Evolutionary conservation across 2,797 vertebrate species (phyloP), one percentile per base, ranked within the genome.

Genomic region (Sebastes iracundus): DNA sequence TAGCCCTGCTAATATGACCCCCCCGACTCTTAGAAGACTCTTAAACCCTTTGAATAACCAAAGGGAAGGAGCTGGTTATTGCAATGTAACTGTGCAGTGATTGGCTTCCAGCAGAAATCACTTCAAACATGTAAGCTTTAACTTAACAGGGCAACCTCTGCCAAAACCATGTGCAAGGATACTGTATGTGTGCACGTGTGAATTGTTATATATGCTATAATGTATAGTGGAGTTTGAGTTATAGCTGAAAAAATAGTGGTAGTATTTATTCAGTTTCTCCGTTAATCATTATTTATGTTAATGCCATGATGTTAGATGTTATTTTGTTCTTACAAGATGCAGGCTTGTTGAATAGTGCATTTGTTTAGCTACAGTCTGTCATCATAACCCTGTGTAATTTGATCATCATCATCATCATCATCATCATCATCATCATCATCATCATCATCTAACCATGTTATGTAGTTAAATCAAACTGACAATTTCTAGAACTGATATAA

Each of bases 1-100:
- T 88, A 94, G 93, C 89, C 79, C 88, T 82, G 86, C 93, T 93
- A 94, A 93, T 93, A 92, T 90, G 91, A 74, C 87, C 88, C 89
- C 85, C n/a, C 16, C 38, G 53, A 82, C 84, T 89, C 84, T 72
- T 75, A 89, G 82, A 93, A 91, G 88, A 81, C 84, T 90, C 77
- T 70, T 71, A 89, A 88, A 85, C 73, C 87, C 87, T 88, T 83
- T 93, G 76, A 93, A 86, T 86, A 85, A 88, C 77, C 75, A 70
- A 90, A 86, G 53, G 33, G 75, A 87, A 77, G 60, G 64, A 70
- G 77, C 59, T 58, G 61, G 68, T 62, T 80, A 79, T 73, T 79
- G 66, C 64, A 30, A 55, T 67, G 27, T 77, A 62, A 80, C 64
- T 68, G 68, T 30, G 52, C 33, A 76, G 76, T 46, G 63, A 87